Conservation (phyloP, 1,140 invertebrate genomes). For the Drosophila auraria region DNA sequence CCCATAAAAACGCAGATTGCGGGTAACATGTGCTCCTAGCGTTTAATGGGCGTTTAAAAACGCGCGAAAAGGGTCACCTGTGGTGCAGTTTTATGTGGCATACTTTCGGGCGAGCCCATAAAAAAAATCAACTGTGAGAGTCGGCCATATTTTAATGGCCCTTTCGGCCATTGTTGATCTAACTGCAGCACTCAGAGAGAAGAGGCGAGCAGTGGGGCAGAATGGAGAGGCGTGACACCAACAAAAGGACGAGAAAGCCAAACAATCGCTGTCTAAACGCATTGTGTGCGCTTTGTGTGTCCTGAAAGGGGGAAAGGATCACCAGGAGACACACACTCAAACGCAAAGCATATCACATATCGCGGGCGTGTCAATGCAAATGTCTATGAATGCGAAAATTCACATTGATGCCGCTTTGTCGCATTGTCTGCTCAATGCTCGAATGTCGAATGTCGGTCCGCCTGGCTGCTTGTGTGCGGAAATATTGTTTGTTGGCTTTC, state of each 20-base stretch:
- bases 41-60: constrained; percentile 45
- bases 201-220: not conserved
- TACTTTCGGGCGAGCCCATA: constrained; percentile 21
- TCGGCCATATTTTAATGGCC: constrained; percentile 35
- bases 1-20: constrained; percentile 18
- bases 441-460: not conserved
- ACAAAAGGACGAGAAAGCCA: constrained; percentile 60
- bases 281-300: constrained; percentile 68
- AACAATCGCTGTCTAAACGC: constrained; percentile 81
- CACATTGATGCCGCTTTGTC: constrained; percentile 68
- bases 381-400: constrained; percentile 74
- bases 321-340: constrained; percentile 33
- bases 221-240: constrained; percentile 41
- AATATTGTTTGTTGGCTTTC: constrained; percentile 41
- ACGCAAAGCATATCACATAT: constrained; percentile 23
- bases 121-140: constrained; percentile 19
- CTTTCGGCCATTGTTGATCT: constrained; percentile 39
- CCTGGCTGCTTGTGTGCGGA: constrained; percentile 15
- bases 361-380: constrained; percentile 67
- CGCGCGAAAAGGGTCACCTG: constrained; percentile 42
- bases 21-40: constrained; percentile 6
- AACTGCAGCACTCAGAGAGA: constrained; percentile 32
- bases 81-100: constrained; percentile 31
- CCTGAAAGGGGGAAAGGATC: constrained; percentile 65
- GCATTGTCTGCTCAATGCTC: constrained; percentile 70